These are phyloP conservation scores for Linyphia triangularis DNA, from an alignment of 2,888 invertebrate genomes.

Conservation along the genomic window DNA sequence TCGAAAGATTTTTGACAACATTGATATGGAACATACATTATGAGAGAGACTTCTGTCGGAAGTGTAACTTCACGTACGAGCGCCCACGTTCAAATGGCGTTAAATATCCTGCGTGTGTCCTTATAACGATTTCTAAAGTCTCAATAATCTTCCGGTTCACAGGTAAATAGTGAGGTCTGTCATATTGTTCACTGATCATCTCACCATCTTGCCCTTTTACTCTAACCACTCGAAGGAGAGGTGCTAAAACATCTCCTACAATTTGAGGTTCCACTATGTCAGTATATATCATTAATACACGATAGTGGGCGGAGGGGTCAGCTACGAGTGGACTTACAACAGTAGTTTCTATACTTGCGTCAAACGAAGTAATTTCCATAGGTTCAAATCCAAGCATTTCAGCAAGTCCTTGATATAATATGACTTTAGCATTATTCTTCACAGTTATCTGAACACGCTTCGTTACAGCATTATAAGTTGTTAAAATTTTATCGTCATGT, in stretches of 20 bases:
- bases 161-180: slow-evolving; percentile 40
- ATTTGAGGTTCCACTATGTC: slow-evolving; percentile 77
- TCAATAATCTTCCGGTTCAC: slow-evolving; percentile 14
- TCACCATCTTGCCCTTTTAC: slow-evolving; percentile 49
- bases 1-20: slow-evolving; percentile 28
- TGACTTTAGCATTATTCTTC: neutral
- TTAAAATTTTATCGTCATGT: neutral
- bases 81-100: slow-evolving; percentile 8
- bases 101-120: slow-evolving; percentile 21
- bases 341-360: neutral
- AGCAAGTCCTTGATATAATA: neutral
- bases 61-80: slow-evolving; percentile 34
- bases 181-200: neutral
- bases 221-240: slow-evolving; percentile 77
- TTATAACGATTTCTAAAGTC: slow-evolving; percentile 49
- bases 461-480: neutral
- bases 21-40: slow-evolving; percentile 31
- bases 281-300: slow-evolving; percentile 76
- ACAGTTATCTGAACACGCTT: neutral
- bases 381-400: slow-evolving; percentile 16
- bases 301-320: neutral
- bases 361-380: neutral
- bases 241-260: slow-evolving; percentile 77
- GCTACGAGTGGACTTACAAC: neutral
- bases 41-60: neutral